phyloP scores from a whole-genome alignment of 2,113 vertebrate species.

The Balaenoptera acutorostrata region DNA sequence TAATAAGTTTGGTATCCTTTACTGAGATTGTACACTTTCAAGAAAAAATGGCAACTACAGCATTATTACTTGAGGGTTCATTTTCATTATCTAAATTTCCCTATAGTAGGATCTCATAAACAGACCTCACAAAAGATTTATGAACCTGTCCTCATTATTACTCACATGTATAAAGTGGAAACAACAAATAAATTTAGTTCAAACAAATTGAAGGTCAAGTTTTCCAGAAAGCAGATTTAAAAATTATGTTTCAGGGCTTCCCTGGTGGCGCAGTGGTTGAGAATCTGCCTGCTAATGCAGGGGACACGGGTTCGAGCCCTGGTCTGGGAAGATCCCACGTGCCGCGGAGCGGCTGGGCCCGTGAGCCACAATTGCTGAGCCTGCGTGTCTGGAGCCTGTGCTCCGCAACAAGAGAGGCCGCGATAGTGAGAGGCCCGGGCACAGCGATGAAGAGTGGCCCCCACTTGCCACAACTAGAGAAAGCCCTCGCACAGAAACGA shows the following conservation, averaged over 20 bases:
- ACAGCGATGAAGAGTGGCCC: no score
- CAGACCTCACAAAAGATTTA: background rate
- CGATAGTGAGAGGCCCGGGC: no score
- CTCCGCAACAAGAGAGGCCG: no score
- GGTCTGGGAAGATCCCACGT: no score
- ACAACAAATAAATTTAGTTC: background rate
- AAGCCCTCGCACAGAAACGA: no score
- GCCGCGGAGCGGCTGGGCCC: no score
- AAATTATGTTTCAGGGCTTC: background rate
- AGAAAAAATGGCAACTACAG: conserved; percentile 13
- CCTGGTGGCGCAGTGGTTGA: no score
- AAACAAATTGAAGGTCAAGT: background rate
- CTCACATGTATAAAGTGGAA: background rate
- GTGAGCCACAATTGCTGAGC: no score
- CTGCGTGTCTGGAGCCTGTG: no score
- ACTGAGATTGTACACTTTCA: background rate
- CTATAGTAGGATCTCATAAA: background rate
- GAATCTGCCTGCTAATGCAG: no score
- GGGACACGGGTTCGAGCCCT: no score
- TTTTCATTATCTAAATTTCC: background rate
- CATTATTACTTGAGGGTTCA: background rate
- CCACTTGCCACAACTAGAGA: no score
- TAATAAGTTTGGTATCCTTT: conserved; percentile 10
- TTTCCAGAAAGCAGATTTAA: conserved; percentile 5
- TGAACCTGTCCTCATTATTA: background rate